phyloP scores from a whole-genome alignment of 2,797 vertebrate genomes.

The Phrynocephalus guinanensis region DNA sequence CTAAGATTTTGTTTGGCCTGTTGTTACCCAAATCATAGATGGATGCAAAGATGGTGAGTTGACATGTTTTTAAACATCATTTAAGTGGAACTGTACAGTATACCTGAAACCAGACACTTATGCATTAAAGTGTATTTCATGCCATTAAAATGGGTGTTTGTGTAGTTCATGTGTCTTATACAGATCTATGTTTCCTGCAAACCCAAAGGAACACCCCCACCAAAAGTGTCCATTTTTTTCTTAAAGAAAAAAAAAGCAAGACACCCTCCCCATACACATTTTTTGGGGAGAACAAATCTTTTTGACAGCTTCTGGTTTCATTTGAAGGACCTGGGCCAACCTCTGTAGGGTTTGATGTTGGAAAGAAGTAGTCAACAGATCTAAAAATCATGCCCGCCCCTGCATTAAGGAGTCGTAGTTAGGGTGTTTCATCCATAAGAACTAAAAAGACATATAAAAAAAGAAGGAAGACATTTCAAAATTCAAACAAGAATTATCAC shows the following conservation, averaged over 20 bases:
- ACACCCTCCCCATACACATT: too few species aligned
- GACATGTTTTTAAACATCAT: constrained; percentile 53
- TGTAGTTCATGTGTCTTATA: too few species aligned
- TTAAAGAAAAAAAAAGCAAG: too few species aligned
- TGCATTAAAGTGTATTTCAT: background rate
- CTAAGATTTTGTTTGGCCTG: constrained; percentile 47
- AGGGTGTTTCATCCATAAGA: background rate
- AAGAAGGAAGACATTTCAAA: background rate
- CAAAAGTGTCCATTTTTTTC: too few species aligned
- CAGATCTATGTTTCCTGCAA: too few species aligned
- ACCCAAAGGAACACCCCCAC: too few species aligned
- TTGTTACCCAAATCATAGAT: constrained; percentile 60
- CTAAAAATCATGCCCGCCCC: too few species aligned
- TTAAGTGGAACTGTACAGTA: constrained; percentile 40
- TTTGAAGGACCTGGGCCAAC: too few species aligned
- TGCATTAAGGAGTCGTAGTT: background rate
- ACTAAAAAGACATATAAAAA: background rate
- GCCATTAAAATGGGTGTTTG: background rate
- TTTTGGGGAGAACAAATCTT: too few species aligned
- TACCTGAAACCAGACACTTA: background rate
- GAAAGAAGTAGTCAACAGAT: too few species aligned
- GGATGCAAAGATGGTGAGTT: constrained; percentile 56
- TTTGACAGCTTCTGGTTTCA: too few species aligned
- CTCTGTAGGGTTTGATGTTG: too few species aligned
- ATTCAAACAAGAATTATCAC: background rate